These are phyloP conservation scores for Himalopsyche kuldschensis DNA, from an alignment of 2,888 invertebrate genomes.

Conservation along the genomic window DNA sequence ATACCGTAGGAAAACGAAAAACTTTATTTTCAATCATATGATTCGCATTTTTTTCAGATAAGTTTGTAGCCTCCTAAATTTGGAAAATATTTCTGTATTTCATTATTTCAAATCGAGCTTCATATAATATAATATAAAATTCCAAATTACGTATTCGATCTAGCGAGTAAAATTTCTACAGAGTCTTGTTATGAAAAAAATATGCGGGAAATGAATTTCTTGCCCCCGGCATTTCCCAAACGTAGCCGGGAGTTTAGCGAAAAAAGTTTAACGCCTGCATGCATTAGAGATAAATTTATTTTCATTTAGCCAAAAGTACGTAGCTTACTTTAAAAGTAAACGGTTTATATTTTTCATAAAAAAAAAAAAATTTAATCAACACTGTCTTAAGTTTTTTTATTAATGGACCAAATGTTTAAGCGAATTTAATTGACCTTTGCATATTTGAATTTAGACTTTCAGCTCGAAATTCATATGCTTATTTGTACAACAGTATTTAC, in stretches of 20 bases:
- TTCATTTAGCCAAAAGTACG: not conserved
- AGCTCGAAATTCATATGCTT: no score
- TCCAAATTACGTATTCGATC: not conserved
- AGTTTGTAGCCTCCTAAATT: no score
- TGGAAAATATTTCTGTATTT: not conserved
- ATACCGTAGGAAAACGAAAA: no score
- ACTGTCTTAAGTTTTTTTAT: not conserved
- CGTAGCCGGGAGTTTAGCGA: not conserved
- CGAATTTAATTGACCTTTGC: not conserved
- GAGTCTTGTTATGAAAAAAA: not conserved
- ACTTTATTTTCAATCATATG: no score
- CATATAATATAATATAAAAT: not conserved
- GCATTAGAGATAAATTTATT: not conserved
- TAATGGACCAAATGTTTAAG: not conserved
- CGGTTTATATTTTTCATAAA: not conserved
- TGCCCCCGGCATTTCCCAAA: not conserved
- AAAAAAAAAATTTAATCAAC: not conserved
- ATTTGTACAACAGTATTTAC: no score
- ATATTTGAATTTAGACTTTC: no score
- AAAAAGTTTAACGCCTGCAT: not conserved
- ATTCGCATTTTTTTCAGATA: no score
- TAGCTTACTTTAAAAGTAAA: not conserved
- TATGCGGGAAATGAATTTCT: constrained; percentile 9
- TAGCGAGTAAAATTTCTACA: not conserved
- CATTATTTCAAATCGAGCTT: not conserved